Percentiles rank a stretch among this genome's conserved stretches.
Evolutionary conservation across 1,140 invertebrate species (phyloP).

Genomic region (Lepidurus arcticus): DNA sequence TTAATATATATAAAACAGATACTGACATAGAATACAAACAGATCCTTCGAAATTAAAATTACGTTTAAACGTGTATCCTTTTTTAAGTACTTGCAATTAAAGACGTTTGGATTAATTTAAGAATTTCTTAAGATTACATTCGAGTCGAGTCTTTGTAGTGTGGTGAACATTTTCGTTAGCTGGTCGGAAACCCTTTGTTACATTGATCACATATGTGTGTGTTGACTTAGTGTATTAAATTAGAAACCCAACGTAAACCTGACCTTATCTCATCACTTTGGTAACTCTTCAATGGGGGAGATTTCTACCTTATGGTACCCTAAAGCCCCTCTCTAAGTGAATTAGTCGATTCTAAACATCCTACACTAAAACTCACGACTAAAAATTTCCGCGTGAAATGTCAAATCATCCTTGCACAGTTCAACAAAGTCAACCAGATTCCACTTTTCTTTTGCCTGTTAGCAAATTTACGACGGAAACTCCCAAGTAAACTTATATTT

Average conservation of each 20-base stretch:
- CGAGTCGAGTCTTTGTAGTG: no score
- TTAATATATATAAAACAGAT: no score
- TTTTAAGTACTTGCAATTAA: no score
- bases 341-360: background rate
- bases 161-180: no score
- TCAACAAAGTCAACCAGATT: background rate
- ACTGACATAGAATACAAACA: no score
- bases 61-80: no score
- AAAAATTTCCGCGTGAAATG: background rate
- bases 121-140: no score
- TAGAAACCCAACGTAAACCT: background rate
- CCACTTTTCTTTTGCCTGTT: background rate
- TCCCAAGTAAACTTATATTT: background rate
- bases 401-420: background rate
- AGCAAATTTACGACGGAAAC: background rate
- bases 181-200: no score
- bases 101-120: no score
- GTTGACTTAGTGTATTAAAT: background rate
- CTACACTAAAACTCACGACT: background rate
- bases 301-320: background rate
- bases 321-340: background rate
- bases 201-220: background rate
- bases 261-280: conserved; percentile 1
- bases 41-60: no score
- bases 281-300: background rate